Percentiles rank a stretch among this genome's conserved stretches.
Evolutionary conservation across 2,797 vertebrate species (phyloP).

Genomic region (Lepidocolaptes lacrymiger): DNA sequence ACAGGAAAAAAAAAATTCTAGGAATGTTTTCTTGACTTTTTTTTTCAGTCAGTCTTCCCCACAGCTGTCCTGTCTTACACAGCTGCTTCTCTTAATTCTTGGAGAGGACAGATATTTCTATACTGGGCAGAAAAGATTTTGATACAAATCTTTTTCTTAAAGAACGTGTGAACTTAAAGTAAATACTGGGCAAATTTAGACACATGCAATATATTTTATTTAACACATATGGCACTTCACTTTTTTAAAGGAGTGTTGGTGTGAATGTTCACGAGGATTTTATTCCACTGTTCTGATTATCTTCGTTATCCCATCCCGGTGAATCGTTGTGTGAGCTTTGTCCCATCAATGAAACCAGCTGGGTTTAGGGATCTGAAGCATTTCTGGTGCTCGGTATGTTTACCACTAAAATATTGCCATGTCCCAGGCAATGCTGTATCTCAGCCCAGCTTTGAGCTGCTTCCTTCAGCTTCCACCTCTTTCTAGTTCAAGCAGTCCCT

Average conservation of each 20-base stretch:
- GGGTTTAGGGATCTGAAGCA: background rate
- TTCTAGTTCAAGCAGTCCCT: background rate
- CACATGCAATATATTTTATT: accelerated
- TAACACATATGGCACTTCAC: background rate
- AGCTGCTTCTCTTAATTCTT: background rate
- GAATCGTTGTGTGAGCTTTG: background rate
- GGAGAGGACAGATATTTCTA: background rate
- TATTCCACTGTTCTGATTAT: background rate
- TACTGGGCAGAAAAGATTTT: background rate
- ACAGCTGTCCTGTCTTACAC: background rate
- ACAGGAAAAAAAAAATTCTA: background rate
- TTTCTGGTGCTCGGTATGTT: background rate
- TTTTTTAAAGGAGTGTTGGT: background rate
- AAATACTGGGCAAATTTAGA: background rate
- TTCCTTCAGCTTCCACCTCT: background rate
- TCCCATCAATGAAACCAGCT: accelerated
- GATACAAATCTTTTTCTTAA: background rate
- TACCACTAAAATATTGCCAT: background rate
- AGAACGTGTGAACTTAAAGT: background rate
- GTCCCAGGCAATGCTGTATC: accelerated
- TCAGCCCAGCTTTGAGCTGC: background rate
- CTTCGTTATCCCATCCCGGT: background rate
- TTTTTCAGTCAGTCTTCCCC: background rate
- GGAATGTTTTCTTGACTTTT: background rate
- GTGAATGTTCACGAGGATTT: background rate